Evolutionary conservation across 92 coral and sea anemone genomes (phyloP).

Genomic region (Zoanthus gigantus): DNA sequence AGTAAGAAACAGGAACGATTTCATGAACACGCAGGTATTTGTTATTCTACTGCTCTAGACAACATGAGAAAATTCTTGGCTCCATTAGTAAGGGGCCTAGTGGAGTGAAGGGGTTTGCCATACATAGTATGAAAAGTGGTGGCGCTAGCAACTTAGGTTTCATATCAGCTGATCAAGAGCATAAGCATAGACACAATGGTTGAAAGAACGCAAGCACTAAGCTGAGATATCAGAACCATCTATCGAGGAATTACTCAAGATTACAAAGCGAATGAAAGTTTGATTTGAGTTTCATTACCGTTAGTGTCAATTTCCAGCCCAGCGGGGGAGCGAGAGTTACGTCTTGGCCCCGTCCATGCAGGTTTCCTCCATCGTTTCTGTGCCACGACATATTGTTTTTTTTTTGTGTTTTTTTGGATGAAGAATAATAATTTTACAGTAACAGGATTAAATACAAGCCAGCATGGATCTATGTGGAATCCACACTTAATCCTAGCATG

Average conservation of each 20-base stretch:
- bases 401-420: too few species aligned
- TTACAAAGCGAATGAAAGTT: neutral
- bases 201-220: neutral
- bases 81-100: too few species aligned
- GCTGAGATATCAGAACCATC: neutral
- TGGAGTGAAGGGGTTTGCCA: too few species aligned
- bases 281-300: neutral
- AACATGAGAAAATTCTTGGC: too few species aligned
- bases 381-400: too few species aligned
- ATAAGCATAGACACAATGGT: too few species aligned
- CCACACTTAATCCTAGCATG: conserved; percentile 46
- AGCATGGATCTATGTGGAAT: conserved; percentile 5
- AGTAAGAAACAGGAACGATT: conserved; percentile 1
- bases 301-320: neutral
- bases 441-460: neutral
- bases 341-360: conserved; percentile 8
- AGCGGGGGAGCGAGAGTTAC: neutral
- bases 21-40: neutral
- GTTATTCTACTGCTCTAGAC: too few species aligned
- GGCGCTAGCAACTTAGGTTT: too few species aligned
- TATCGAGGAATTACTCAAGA: too few species aligned
- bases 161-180: too few species aligned
- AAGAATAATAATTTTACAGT: neutral
- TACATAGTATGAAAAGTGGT: too few species aligned
- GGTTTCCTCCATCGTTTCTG: neutral